Conservation (phyloP, 2,797 vertebrate genomes). For the Ataeniobius toweri region DNA sequence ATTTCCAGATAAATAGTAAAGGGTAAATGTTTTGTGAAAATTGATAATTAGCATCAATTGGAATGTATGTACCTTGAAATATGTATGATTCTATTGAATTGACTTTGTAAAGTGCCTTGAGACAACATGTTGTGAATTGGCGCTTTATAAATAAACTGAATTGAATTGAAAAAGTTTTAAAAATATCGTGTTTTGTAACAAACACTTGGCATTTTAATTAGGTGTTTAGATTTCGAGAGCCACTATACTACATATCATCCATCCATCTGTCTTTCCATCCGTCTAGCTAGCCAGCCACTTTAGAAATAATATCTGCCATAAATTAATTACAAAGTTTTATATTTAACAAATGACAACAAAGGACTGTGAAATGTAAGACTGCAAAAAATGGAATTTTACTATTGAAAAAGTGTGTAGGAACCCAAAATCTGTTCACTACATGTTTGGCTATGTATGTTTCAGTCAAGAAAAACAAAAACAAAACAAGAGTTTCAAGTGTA, state of each 20-base stretch:
- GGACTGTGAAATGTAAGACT: not conserved
- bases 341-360: too few relatives aligned
- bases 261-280: not conserved
- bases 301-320: not conserved
- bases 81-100: too few relatives aligned
- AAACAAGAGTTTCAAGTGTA: slow-evolving; percentile 12
- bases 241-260: not conserved
- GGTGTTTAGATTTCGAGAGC: not conserved
- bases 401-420: not conserved
- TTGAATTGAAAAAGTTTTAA: too few relatives aligned
- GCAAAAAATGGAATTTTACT: not conserved
- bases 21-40: not conserved
- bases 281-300: not conserved
- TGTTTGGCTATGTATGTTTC: not conserved
- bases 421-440: not conserved
- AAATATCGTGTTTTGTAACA: too few relatives aligned
- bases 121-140: too few relatives aligned
- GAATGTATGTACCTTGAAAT: too few relatives aligned
- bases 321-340: too few relatives aligned
- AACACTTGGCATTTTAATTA: not conserved
- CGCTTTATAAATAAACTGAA: too few relatives aligned
- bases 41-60: too few relatives aligned
- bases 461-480: not conserved
- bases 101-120: too few relatives aligned
- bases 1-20: not conserved